Conservation (phyloP, 92 coral and sea anemone species). For the Muricea muricata region DNA sequence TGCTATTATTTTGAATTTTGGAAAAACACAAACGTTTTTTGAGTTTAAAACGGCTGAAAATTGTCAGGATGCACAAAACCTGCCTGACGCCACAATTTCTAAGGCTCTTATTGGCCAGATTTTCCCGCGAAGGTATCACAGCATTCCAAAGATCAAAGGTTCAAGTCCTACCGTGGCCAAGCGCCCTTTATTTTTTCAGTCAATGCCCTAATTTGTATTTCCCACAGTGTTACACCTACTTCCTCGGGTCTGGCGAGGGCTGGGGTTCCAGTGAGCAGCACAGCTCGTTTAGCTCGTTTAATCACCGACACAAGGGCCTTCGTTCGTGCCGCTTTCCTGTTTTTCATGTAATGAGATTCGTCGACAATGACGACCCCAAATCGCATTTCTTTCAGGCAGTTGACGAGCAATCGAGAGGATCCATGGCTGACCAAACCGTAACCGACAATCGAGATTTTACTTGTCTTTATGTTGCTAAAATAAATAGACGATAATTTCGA, state of each 20-base stretch:
- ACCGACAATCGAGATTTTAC: slow-evolving; percentile 79
- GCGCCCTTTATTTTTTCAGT: not conserved
- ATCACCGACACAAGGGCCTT: slow-evolving; percentile 81
- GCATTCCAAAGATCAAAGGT: too few relatives aligned
- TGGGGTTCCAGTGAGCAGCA: slow-evolving; percentile 91
- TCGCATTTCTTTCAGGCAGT: slow-evolving; percentile 74
- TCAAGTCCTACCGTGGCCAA: too few relatives aligned
- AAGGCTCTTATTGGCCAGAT: too few relatives aligned
- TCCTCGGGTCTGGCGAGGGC: slow-evolving; percentile 97
- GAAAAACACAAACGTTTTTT: too few relatives aligned
- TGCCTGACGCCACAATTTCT: too few relatives aligned
- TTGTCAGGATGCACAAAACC: too few relatives aligned
- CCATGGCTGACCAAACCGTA: slow-evolving; percentile 80
- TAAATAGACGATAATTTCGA: too few relatives aligned
- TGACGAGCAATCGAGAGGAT: slow-evolving; percentile 74
- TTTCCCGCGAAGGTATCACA: too few relatives aligned
- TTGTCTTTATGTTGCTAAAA: slow-evolving; percentile 75
- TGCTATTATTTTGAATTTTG: too few relatives aligned
- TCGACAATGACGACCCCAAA: slow-evolving; percentile 83
- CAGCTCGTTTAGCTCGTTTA: slow-evolving; percentile 74
- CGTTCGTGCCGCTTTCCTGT: slow-evolving; percentile 76
- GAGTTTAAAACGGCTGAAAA: too few relatives aligned
- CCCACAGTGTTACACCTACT: slow-evolving; percentile 64
- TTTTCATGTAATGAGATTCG: slow-evolving; percentile 97
- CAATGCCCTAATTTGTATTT: too few relatives aligned